Evolutionary conservation across 2,797 vertebrate genomes (phyloP).

Genomic region (Helarctos malayanus): DNA sequence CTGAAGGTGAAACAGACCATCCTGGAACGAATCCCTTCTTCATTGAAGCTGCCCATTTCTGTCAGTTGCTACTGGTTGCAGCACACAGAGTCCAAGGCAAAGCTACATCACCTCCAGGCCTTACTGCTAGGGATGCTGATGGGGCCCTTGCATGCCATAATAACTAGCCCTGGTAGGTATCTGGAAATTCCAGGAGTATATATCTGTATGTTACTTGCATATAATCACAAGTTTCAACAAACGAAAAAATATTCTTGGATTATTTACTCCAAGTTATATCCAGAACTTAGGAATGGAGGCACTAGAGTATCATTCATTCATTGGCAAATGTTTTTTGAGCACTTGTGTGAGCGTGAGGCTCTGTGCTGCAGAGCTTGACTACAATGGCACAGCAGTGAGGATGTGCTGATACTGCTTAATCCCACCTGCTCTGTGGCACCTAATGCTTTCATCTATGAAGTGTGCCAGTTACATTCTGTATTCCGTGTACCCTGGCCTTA

Average conservation of each 20-base stretch:
- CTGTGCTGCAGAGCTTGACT: neutral
- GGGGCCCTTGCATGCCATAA: conserved; percentile 90
- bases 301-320: neutral
- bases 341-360: neutral
- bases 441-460: neutral
- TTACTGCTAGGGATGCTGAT: conserved; percentile 93
- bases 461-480: neutral
- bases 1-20: conserved; percentile 89
- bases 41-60: conserved; percentile 91
- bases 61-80: conserved; percentile 93
- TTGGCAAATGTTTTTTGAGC: neutral
- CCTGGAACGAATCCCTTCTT: conserved; percentile 89
- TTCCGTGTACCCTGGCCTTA: neutral
- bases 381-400: neutral
- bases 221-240: neutral
- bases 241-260: neutral
- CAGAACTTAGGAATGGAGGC: neutral
- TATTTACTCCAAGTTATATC: neutral
- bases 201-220: neutral
- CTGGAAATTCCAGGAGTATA: neutral
- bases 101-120: conserved; percentile 91
- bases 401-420: neutral
- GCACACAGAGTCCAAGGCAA: conserved; percentile 89
- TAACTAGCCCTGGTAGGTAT: conserved; percentile 85
- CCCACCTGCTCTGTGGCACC: neutral